phyloP scores from a whole-genome alignment of 1,140 invertebrate genomes.

The Drosophila erecta region DNA sequence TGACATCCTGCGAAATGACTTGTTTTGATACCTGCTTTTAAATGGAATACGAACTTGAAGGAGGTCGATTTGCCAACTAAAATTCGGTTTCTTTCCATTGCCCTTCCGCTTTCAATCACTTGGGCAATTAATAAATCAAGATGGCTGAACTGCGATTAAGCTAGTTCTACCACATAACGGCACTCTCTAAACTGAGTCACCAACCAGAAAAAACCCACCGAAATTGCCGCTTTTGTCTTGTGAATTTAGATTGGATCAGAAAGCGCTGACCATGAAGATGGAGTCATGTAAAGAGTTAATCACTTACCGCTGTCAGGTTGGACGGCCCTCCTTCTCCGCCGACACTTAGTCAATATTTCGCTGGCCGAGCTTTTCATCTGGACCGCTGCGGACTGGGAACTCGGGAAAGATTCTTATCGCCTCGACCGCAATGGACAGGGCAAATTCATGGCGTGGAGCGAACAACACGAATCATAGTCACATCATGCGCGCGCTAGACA shows the following conservation, averaged over 20 bases:
- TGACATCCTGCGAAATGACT: too few relatives aligned
- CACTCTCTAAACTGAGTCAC: slow-evolving; percentile 44
- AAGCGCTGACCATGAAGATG: slow-evolving; percentile 27
- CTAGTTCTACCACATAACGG: slow-evolving; percentile 43
- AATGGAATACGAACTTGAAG: background rate
- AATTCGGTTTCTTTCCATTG: background rate
- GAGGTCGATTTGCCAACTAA: background rate
- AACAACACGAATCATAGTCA: slow-evolving; percentile 50
- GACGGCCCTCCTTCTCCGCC: slow-evolving; percentile 1
- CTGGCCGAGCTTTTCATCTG: slow-evolving; percentile 41
- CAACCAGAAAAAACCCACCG: slow-evolving; percentile 10
- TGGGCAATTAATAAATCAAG: slow-evolving; percentile 44
- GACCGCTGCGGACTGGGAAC: slow-evolving; percentile 33
- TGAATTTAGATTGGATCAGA: slow-evolving; percentile 45
- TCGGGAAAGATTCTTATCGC: slow-evolving; percentile 40
- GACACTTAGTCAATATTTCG: slow-evolving; percentile 43
- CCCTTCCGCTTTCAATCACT: slow-evolving; percentile 1
- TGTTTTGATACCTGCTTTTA: too few relatives aligned
- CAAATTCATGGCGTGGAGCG: slow-evolving; percentile 41
- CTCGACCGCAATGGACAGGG: slow-evolving; percentile 46
- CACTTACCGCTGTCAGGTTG: slow-evolving; percentile 47
- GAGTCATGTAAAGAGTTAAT: slow-evolving; percentile 48
- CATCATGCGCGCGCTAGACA: slow-evolving; percentile 46
- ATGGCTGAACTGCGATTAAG: slow-evolving; percentile 37
- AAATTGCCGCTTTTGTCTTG: slow-evolving; percentile 48